Evolutionary conservation across 2,888 invertebrate species (phyloP), one percentile per base, ranked within the genome.

Genomic region (Poecilobothrus nobilitatus): DNA sequence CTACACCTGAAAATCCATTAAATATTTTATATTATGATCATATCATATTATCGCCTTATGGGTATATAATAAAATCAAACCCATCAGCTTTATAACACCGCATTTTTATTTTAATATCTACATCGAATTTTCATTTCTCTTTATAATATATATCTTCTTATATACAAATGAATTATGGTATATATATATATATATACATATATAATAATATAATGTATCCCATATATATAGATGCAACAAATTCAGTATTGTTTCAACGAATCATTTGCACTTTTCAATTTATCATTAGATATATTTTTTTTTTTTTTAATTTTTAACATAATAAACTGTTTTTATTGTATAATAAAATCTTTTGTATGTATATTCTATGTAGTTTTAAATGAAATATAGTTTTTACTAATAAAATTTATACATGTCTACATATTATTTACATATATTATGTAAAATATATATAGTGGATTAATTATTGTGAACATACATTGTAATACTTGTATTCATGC

Each of bases 31-130:
- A 27, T 27, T 27, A 53, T 53, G 53, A 53, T 53, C 53, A 53
- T 53, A 53, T 53, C 53, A 53, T 53, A 53, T 53, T 53, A 53
- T 53, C 53, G 53, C 53, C 53, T 53, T 53, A 12, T 53, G 53
- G 53, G 53, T 53, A 53, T 12, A 53, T 53, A 53, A 53, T 53
- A 53, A 53, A 53, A 53, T 53, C 53, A 53, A 53, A 53, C 53
- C 53, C 18, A 53, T 53, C 53, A 53, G 53, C 53, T 53, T 53
- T 53, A 53, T 53, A 53, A 53, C 53, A 53, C 53, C 53, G 53
- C 53, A 53, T 53, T 12, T 53, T 12, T 2, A 9, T 27, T 9
- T 53, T 53, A 53, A 53, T 53, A 12, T 15, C 53, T 53, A 53
- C 7, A 53, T 53, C 53, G 53, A 12, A 53, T 53, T 53, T 15